phyloP scores from a whole-genome alignment of 2,113 vertebrate species.

The Agelaius phoeniceus region DNA sequence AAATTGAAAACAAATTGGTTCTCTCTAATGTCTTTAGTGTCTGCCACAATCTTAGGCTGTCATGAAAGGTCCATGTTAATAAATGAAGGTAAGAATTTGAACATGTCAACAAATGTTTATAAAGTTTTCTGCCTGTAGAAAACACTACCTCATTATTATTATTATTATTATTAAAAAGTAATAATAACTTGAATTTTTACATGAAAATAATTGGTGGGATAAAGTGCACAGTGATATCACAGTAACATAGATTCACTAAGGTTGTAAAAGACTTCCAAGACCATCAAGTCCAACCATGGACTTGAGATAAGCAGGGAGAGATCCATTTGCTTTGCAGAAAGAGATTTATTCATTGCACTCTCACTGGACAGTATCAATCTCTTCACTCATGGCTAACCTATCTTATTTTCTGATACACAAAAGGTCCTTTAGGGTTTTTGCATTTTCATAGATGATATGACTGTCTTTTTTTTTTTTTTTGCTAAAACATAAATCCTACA shows the following conservation, averaged over 20 bases:
- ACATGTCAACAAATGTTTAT: not conserved
- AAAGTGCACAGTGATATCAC: accelerated
- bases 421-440: not conserved
- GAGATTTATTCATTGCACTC: not conserved
- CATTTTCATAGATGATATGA: not conserved
- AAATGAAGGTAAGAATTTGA: not conserved
- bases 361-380: not conserved
- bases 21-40: not conserved
- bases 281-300: not conserved
- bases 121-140: not conserved
- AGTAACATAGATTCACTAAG: not conserved
- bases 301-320: not conserved
- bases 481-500: not conserved
- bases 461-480: not conserved
- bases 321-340: not conserved
- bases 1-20: not conserved
- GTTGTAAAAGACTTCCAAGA: not conserved
- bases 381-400: not conserved
- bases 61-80: not conserved
- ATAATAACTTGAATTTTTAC: not conserved
- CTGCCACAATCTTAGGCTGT: not conserved
- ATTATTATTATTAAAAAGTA: not conserved
- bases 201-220: not conserved
- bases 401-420: not conserved
- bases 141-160: not conserved